Evolutionary conservation across 2,888 invertebrate species (phyloP).

Genomic region (Coenonympha glycerion): DNA sequence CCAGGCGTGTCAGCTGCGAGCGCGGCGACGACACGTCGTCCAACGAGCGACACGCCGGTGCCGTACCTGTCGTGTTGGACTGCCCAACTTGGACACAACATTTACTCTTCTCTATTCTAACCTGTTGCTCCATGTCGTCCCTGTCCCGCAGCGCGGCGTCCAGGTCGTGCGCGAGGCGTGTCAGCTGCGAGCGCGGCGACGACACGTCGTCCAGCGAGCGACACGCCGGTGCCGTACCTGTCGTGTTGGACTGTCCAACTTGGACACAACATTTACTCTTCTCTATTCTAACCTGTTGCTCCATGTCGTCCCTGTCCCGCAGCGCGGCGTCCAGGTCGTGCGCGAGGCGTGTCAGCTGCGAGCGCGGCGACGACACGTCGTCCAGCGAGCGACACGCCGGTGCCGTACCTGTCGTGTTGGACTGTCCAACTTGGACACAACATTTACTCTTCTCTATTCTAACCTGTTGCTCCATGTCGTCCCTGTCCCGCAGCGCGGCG

Average conservation of each 20-base stretch:
- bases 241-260: too few species aligned
- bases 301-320: conserved; percentile 82
- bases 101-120: too few species aligned
- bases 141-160: conserved; percentile 80
- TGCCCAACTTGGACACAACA: not conserved
- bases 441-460: too few species aligned
- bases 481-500: conserved; percentile 78
- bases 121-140: conserved; percentile 86
- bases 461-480: conserved; percentile 87
- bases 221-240: conserved; percentile 23
- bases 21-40: conserved; percentile 39
- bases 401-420: conserved; percentile 21
- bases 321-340: conserved; percentile 79
- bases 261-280: too few species aligned
- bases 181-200: conserved; percentile 39
- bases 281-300: too few species aligned
- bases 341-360: conserved; percentile 57
- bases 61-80: conserved; percentile 22
- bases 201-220: conserved; percentile 39
- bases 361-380: conserved; percentile 38
- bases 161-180: conserved; percentile 73
- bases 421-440: too few species aligned
- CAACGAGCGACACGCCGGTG: conserved; percentile 34
- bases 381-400: conserved; percentile 36
- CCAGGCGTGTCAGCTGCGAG: conserved; percentile 58